phyloP scores from a whole-genome alignment of 2,797 vertebrate species.

The Poecile montanus region DNA sequence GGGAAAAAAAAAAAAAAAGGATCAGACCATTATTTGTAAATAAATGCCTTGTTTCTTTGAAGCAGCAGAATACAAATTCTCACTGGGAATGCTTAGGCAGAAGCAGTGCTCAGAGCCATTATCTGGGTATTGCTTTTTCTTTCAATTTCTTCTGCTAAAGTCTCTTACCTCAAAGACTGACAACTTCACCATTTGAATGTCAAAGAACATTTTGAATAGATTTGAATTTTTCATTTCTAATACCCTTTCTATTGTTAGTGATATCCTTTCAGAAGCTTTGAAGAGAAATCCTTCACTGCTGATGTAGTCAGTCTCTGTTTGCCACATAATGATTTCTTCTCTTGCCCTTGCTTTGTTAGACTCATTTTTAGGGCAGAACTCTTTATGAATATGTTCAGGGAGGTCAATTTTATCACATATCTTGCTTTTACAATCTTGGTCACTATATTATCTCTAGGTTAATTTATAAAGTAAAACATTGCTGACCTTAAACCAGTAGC shows the following conservation, averaged over 20 bases:
- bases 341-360: background rate
- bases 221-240: slow-evolving; percentile 52
- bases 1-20: background rate
- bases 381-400: background rate
- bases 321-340: slow-evolving; percentile 16
- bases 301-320: slow-evolving; percentile 36
- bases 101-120: background rate
- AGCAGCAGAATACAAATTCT: slow-evolving; percentile 13
- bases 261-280: background rate
- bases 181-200: slow-evolving; percentile 38
- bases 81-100: slow-evolving; percentile 5
- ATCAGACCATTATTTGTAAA: slow-evolving; percentile 13
- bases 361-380: background rate
- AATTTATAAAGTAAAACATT: background rate
- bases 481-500: background rate
- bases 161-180: slow-evolving; percentile 32
- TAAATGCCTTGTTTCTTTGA: slow-evolving; percentile 2
- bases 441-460: background rate
- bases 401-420: background rate
- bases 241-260: slow-evolving; percentile 29
- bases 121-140: slow-evolving; percentile 6
- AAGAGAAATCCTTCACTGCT: slow-evolving; percentile 34
- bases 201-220: slow-evolving; percentile 50
- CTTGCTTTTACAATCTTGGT: background rate
- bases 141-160: slow-evolving; percentile 18